Percentiles rank a stretch among this genome's conserved stretches.
Conservation (phyloP, 2,888 invertebrate genomes). For the Drosophila mimica region DNA sequence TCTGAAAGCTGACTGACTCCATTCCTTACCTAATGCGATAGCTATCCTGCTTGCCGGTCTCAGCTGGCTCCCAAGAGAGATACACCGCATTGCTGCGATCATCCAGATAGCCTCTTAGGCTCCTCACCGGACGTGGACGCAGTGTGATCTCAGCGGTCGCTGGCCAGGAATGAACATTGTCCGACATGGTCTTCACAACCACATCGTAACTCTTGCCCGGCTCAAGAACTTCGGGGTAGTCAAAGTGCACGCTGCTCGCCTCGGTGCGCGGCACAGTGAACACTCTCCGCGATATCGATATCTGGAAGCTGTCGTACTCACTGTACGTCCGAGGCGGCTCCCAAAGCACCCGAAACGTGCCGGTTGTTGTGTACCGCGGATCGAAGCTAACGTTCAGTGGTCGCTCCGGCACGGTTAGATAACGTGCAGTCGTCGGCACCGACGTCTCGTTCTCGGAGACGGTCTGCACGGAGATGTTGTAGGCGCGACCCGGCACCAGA, state of each 20-base stretch:
- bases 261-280: constrained; percentile 88
- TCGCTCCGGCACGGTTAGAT: constrained; percentile 94
- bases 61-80: constrained; percentile 91
- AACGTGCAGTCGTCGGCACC: constrained; percentile 95
- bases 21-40: constrained; percentile 86
- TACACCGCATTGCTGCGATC: constrained; percentile 89
- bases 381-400: constrained; percentile 94
- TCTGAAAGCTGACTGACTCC: not conserved
- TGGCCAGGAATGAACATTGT: constrained; percentile 97
- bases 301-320: constrained; percentile 97
- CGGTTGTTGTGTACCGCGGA: constrained; percentile 89
- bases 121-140: constrained; percentile 91
- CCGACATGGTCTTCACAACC: constrained; percentile 96
- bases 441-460: constrained; percentile 96
- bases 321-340: constrained; percentile 92
- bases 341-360: constrained; percentile 93
- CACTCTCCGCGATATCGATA: constrained; percentile 89
- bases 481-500: constrained; percentile 94
- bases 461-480: constrained; percentile 97
- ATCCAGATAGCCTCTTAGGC: constrained; percentile 88
- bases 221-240: constrained; percentile 92
- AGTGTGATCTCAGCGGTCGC: constrained; percentile 94
- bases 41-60: constrained; percentile 92
- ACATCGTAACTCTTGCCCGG: constrained; percentile 96
- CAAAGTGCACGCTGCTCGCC: constrained; percentile 87